Conservation (phyloP, 2,797 vertebrate genomes). For the Parauchenoglanis punctatus region DNA sequence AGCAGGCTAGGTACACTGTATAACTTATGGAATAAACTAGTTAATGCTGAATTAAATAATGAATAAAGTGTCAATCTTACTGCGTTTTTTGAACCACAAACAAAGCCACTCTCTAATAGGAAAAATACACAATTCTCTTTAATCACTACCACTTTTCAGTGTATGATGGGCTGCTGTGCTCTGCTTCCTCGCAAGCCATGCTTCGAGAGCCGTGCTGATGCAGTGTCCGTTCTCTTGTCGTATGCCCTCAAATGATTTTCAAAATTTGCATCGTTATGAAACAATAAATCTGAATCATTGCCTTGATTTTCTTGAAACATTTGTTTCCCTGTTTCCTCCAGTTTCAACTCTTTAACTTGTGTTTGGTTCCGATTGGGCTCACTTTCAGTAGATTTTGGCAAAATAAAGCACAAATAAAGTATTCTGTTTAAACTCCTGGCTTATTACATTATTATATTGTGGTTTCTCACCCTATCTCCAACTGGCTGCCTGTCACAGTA, state of each 20-base stretch:
- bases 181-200: neutral
- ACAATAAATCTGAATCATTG: neutral
- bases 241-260: neutral
- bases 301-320: neutral
- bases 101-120: neutral
- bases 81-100: neutral
- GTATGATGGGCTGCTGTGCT: neutral
- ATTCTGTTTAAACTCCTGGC: neutral
- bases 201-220: neutral
- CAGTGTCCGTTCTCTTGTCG: neutral
- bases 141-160: neutral
- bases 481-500: neutral
- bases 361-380: neutral
- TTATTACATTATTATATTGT: neutral
- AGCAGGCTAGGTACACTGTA: neutral
- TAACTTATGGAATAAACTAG: neutral
- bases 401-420: neutral
- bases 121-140: neutral
- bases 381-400: neutral
- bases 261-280: too few relatives aligned
- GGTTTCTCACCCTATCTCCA: neutral
- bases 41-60: neutral
- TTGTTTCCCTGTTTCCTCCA: neutral
- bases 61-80: neutral
- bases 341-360: neutral